Conservation (phyloP, 1,140 invertebrate genomes). For the Brachionus plicatilis region DNA sequence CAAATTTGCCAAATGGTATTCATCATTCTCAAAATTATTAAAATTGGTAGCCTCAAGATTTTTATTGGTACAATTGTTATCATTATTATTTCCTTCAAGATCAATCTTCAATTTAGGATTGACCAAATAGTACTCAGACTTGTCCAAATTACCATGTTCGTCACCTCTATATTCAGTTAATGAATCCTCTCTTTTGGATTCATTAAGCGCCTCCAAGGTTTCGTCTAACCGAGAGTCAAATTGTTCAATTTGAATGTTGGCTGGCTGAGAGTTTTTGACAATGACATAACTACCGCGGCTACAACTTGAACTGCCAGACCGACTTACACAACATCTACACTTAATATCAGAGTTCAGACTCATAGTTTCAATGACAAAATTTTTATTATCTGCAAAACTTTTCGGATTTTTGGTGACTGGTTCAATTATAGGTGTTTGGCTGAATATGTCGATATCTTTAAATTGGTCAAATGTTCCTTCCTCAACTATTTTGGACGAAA, state of each 20-base stretch:
- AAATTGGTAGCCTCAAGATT: background rate
- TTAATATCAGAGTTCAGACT: background rate
- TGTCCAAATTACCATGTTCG: background rate
- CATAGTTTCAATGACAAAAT: background rate
- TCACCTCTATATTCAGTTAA: background rate
- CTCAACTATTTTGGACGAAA: constrained; percentile 8
- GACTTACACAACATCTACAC: background rate
- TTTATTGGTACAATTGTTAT: constrained; percentile 14
- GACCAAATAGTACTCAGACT: background rate
- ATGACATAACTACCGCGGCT: constrained; percentile 8
- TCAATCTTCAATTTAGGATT: background rate
- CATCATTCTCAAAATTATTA: constrained; percentile 18
- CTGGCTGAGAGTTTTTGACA: constrained; percentile 26
- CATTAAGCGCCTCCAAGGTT: background rate
- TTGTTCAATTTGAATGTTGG: constrained; percentile 13
- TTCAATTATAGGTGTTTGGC: background rate
- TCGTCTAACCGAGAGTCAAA: background rate
- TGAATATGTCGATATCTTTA: background rate
- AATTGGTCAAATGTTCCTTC: constrained; percentile 6
- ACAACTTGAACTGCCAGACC: background rate
- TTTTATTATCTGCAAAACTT: background rate
- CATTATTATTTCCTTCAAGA: background rate
- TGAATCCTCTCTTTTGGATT: background rate
- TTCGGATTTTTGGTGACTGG: background rate
- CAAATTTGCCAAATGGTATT: constrained; percentile 25